Percentiles rank a stretch among this genome's conserved stretches.
phyloP scores from a whole-genome alignment of 2,113 vertebrate species.

The Columba livia region DNA sequence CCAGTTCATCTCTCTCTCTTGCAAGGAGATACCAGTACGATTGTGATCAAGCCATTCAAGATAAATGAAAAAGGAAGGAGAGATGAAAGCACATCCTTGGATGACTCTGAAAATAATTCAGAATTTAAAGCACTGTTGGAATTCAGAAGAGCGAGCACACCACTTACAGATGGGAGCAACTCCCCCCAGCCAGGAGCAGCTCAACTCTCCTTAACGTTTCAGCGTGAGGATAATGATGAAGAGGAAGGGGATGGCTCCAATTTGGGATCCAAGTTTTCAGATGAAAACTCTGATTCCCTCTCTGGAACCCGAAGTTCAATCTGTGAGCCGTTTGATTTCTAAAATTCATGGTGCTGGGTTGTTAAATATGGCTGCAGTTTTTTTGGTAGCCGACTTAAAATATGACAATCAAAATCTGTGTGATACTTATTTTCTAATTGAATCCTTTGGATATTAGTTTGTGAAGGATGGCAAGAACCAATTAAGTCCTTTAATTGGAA shows the following conservation, averaged over 20 bases:
- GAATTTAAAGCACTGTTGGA: not conserved
- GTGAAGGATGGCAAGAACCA: not conserved
- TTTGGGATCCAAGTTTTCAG: slow-evolving; percentile 55
- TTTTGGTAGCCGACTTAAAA: not conserved
- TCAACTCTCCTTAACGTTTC: not conserved
- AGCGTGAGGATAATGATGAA: not conserved
- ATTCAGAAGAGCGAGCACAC: slow-evolving; percentile 5
- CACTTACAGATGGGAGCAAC: not conserved
- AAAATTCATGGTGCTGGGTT: not conserved
- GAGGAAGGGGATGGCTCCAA: slow-evolving; percentile 10
- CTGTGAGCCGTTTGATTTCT: slow-evolving; percentile 67
- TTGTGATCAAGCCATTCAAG: not conserved
- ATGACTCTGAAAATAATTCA: not conserved
- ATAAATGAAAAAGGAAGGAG: not conserved
- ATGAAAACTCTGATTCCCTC: slow-evolving; percentile 36
- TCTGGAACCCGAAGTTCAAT: slow-evolving; percentile 33
- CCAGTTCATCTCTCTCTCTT: not conserved
- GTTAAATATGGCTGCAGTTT: not conserved
- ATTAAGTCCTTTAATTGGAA: not conserved
- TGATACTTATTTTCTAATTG: not conserved
- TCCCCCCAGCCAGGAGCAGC: not conserved
- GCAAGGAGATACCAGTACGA: not conserved
- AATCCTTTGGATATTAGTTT: not conserved
- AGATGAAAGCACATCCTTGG: not conserved
- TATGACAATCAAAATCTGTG: not conserved